Conservation (phyloP, 1,140 invertebrate genomes). For the Drosophila orosa region DNA sequence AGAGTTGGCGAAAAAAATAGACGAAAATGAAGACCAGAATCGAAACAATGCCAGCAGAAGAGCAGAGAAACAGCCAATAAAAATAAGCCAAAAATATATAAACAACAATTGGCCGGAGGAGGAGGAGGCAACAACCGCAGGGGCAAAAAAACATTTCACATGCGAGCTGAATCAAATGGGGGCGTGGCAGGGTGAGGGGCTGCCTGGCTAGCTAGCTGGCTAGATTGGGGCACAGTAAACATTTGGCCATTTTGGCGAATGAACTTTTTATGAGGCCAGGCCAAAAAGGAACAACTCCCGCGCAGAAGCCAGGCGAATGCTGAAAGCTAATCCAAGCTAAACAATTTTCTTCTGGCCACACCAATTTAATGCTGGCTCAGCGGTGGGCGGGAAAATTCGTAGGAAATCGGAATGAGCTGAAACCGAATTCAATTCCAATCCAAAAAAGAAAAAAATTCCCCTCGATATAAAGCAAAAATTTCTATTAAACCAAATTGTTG, state of each 20-base stretch:
- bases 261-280: conserved; percentile 70
- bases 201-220: conserved; percentile 3
- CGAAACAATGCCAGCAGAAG: conserved; percentile 65
- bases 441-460: conserved; percentile 24
- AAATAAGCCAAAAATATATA: conserved; percentile 75
- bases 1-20: conserved; percentile 11
- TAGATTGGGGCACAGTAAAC: conserved; percentile 46
- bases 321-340: conserved; percentile 54
- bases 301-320: conserved; percentile 20
- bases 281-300: conserved; percentile 17
- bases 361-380: conserved; percentile 56
- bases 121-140: conserved; percentile 48
- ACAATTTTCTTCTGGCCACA: conserved; percentile 63
- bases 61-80: conserved; percentile 57
- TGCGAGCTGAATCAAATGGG: conserved; percentile 13
- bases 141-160: conserved; percentile 26
- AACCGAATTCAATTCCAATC: conserved; percentile 64
- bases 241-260: conserved; percentile 73
- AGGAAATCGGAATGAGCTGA: conserved; percentile 17
- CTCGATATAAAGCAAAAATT: conserved; percentile 61
- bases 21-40: conserved; percentile 27
- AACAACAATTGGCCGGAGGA: conserved; percentile 62
- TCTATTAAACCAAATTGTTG: conserved; percentile 64
- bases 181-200: conserved; percentile 22
- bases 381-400: conserved; percentile 4